Base-by-base conservation (phyloP, 2,113 vertebrate genomes). In the Falco punctatus region DNA sequence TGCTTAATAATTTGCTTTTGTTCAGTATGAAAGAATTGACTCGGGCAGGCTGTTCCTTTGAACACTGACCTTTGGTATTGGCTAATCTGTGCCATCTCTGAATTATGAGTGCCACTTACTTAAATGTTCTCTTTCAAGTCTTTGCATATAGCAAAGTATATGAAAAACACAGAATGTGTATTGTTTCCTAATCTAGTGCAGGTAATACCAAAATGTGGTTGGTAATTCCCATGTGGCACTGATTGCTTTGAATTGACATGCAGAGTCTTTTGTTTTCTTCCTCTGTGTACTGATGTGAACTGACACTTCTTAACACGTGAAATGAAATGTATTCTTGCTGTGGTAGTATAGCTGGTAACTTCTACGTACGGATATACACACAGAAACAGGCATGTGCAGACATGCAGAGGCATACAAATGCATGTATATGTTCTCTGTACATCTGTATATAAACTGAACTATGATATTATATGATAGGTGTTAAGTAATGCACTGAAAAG, bases 401-500 rank as follows among this genome's bases (percentile, higher is more conserved):
- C 27, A 40, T 24, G 49, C 49, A 35, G 81, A 51, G 4, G 55
- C 26, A n/a, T 62, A 44, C 78, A 83, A 38, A 54, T 74, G 11
- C 21, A 13, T 30, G 28, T 33, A 18, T 28, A 46, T 38, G 19
- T 66, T 46, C 33, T 46, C 3, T 5, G 18, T 62, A 1, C 52
- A n/a, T 77, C 12, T 72, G 1, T 23, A 4, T n/a, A 7, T 24
- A 30, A 83, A 18, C 46, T 85, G 44, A 95, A 65, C 10, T 70
- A 20, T 8, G 40, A 15, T 23, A 14, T 42, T 65, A 11, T 10
- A 27, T 4, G 17, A 7, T 26, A 28, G 13, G 21, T 0, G 0
- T 69, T 69, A 62, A 86, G 44, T 21, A 90, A 64, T 0, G 21
- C 16, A 1, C 18, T 49, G 49, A 82, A 46, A 88, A 88, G 42